Evolutionary conservation across 1,140 invertebrate species (phyloP).

Genomic region (Gonatopus flavifemur): DNA sequence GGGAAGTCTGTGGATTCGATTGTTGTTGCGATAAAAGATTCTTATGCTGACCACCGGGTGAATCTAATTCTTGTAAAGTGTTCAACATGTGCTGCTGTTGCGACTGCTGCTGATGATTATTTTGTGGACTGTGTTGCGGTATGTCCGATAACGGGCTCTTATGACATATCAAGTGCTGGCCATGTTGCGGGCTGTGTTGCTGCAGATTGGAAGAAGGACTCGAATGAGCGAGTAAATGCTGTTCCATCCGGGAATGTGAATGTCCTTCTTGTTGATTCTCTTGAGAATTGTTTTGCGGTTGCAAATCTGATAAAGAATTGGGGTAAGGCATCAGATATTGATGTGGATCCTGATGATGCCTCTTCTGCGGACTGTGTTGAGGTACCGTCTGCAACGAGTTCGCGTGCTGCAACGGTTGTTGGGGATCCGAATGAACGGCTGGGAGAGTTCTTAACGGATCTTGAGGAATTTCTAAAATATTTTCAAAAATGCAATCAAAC

Average conservation of each 20-base stretch:
- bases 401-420: neutral
- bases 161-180: conserved; percentile 3
- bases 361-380: conserved; percentile 20
- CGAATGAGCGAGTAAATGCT: too few relatives aligned
- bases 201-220: too few relatives aligned
- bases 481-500: neutral
- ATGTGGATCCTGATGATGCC: conserved; percentile 27
- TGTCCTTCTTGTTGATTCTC: conserved; percentile 26
- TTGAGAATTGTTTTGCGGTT: conserved; percentile 24
- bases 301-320: conserved; percentile 36
- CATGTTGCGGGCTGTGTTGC: conserved; percentile 32
- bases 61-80: conserved; percentile 11
- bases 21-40: too few relatives aligned
- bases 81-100: conserved; percentile 18
- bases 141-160: too few relatives aligned
- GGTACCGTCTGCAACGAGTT: neutral
- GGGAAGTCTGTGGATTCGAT: too few relatives aligned
- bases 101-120: conserved; percentile 24
- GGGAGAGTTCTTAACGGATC: conserved; percentile 20
- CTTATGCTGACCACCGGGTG: too few relatives aligned
- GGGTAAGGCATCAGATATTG: conserved; percentile 39
- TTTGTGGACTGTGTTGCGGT: conserved; percentile 26
- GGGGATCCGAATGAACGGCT: neutral
- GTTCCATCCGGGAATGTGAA: too few relatives aligned
- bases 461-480: conserved; percentile 39